phyloP scores from a whole-genome alignment of 2,888 invertebrate genomes.

The Lasioglossum leucozonium region DNA sequence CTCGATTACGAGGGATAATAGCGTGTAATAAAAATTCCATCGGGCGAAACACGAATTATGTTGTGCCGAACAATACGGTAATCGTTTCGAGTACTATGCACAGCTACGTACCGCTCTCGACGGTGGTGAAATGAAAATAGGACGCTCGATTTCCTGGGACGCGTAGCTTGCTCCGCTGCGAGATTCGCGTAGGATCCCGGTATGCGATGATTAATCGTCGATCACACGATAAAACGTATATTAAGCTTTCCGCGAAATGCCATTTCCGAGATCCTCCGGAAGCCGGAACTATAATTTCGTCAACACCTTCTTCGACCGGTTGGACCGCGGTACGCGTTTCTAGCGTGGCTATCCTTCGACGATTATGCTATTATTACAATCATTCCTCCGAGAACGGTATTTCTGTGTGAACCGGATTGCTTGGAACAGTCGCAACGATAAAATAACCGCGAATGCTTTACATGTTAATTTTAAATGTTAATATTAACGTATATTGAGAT shows the following conservation, averaged over 20 bases:
- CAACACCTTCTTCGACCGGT: background rate
- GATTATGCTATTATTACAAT: background rate
- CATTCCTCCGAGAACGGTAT: too few species aligned
- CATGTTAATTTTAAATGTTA: too few species aligned
- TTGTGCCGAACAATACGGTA: background rate
- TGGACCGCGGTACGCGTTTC: background rate
- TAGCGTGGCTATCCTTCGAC: background rate
- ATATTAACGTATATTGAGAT: too few species aligned
- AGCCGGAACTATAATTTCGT: slow-evolving; percentile 12
- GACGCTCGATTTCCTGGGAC: background rate
- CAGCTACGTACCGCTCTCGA: background rate
- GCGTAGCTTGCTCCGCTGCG: background rate
- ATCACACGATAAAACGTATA: background rate
- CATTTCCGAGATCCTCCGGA: slow-evolving; percentile 6
- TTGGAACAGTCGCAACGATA: too few species aligned
- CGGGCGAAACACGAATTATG: background rate
- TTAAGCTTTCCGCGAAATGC: slow-evolving; percentile 13
- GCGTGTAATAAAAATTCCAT: background rate
- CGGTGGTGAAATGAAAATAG: slow-evolving; percentile 4
- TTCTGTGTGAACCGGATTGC: too few species aligned
- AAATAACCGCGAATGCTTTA: too few species aligned
- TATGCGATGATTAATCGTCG: slow-evolving; percentile 30
- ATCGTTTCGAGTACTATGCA: too few species aligned
- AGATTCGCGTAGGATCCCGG: background rate
- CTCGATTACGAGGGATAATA: background rate